Evolutionary conservation across 2,113 vertebrate genomes (phyloP), one percentile per base, ranked within the genome.

Genomic region (Lasiurus borealis): DNA sequence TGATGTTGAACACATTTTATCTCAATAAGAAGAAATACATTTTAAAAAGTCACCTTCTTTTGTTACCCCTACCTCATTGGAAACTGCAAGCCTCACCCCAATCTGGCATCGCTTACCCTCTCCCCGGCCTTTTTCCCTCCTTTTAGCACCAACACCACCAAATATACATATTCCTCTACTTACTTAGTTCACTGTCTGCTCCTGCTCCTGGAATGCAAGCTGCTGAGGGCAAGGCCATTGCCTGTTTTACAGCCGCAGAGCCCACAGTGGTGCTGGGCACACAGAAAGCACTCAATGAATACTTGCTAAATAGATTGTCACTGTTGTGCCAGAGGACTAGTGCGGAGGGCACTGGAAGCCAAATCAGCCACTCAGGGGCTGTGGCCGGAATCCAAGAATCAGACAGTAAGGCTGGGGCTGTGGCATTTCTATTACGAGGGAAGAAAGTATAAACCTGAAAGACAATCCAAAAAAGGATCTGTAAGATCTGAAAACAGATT

Each of bases 371-470:
- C 31, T 50, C 57, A 31, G 0, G 29, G 12, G 21, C 48, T 71
- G 2, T 18, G 15, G 80, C 10, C 78, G 25, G 46, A 80, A 52
- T 87, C 71, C 66, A 68, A 64, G 44, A 59, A 64, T 15, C 80
- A 71, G 57, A 85, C 18, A 0, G 54, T n/a, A 52, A 92, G 27
- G 5, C 36, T 59, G 36, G 7, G 21, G 27, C 46, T 21, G 31
- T 29, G 48, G 40, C 57, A 5, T 36, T 57, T 85, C 44, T 77
- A 54, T 84, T 84, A 21, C 18, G 71, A 89, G 44, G 91, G 34
- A 96, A 91, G 21, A 71, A 85, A 89, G 48, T 66, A 29, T 31
- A 86, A 90, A 95, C 64, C 76, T 75, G 54, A 92, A 92, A 95
- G 81, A 84, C 34, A 68, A 7, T 92, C 54, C 85, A 83, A 76